Evolutionary conservation across 2,888 invertebrate species (phyloP), one percentile per base, ranked within the genome.

Genomic region (Chromoteleia sp.): DNA sequence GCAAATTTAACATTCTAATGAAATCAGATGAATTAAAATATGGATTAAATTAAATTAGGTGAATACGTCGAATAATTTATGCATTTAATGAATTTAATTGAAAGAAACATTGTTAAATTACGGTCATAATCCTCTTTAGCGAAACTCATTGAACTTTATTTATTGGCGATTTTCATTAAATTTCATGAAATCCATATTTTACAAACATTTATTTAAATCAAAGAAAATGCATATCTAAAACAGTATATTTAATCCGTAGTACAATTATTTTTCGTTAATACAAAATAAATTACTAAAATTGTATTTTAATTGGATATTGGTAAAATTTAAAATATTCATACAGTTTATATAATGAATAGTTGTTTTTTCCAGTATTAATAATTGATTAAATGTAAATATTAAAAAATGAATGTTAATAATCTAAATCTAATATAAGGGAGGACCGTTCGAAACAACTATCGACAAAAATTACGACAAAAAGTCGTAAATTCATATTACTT

Each of bases 401-500:
- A n/a, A 29, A 21, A 63, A 45, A 63, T 43, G 33, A 63, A 17
- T 52, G 25, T 54, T 19, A 68, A 41, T 39, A 56, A 43, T 25
- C 25, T 15, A 56, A 54, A 68, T 56, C 17, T 29, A 68, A 68
- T 68, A 70, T 39, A 58, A 12, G 36, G 56, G 30, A n/a, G 21
- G n/a, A 41, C 15, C 15, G 30, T 43, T 36, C n/a, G 14, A 30
- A 41, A 21, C 8, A 52, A 50, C 21, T 41, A 43, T 41, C 41
- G 41, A 33, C 52, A 73, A 29, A 14, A 50, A 21, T 41, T 54
- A 30, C 41, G 41, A 33, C 52, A 73, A 29, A 14, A 50, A 50
- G 25, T 4, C 25, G 12, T 50, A 50, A 25, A 50, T 21, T 50
- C 8, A 50, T 50, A 65, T 65, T 65, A 75, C 75, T 56, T 75